Conservation (phyloP, 2,797 vertebrate species). For the Notolepis coatsorum region DNA sequence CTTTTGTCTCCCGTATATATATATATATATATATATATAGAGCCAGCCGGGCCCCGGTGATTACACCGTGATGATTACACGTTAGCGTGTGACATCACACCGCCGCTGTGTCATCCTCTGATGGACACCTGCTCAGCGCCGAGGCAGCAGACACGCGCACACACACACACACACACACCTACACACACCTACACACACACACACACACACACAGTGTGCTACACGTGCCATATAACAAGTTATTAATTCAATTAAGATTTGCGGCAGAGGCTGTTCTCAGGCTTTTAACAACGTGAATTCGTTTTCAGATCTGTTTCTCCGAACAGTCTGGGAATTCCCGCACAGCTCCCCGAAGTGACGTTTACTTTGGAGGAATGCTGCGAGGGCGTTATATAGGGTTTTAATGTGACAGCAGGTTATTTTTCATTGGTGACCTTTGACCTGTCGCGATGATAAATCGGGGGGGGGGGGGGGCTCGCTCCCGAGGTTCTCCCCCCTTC, state of each 20-base stretch:
- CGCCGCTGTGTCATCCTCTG: conserved; percentile 16
- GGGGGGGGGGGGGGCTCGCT: conserved; percentile 2
- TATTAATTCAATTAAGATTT: conserved; percentile 6
- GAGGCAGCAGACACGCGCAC: not conserved
- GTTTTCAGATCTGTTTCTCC: conserved; percentile 16
- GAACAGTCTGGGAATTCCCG: conserved; percentile 5
- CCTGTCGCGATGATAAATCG: conserved; percentile 66
- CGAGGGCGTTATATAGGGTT: conserved; percentile 63
- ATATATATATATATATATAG: too few species aligned
- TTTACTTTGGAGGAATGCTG: conserved; percentile 43
- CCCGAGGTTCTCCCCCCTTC: conserved; percentile 15
- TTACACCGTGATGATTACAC: conserved; percentile 25
- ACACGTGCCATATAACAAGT: not conserved
- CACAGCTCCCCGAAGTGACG: conserved; percentile 14
- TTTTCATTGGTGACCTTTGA: conserved; percentile 67
- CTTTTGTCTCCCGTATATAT: too few species aligned
- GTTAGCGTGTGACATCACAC: conserved; percentile 12
- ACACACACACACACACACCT: not conserved
- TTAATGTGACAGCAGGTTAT: conserved; percentile 56
- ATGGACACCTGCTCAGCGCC: conserved; percentile 8
- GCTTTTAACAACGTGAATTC: not conserved
- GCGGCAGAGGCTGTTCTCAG: not conserved
- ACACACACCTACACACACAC: not conserved
- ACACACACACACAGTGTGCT: not conserved
- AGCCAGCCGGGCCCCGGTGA: not conserved